phyloP scores from a whole-genome alignment of 2,888 invertebrate species.

The Strigamia maritima region DNA sequence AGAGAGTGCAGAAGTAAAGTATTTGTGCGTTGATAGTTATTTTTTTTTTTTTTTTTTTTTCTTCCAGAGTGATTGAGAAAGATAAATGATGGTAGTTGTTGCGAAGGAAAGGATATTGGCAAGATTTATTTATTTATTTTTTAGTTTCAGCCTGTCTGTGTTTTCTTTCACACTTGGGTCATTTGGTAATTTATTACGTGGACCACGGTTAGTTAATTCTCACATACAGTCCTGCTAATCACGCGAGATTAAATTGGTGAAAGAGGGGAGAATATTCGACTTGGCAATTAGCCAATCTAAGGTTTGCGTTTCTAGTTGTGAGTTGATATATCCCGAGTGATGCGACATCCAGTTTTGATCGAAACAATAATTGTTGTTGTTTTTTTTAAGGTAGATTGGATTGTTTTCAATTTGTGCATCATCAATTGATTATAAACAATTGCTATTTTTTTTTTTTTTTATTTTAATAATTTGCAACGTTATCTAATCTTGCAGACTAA shows the following conservation, averaged over 20 bases:
- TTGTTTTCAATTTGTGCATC: too few species aligned
- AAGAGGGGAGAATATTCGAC: background rate
- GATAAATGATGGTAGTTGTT: background rate
- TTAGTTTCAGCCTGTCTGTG: background rate
- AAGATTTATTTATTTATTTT: background rate
- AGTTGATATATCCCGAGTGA: too few species aligned
- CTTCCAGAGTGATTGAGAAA: background rate
- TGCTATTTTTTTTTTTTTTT: too few species aligned
- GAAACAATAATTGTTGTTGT: too few species aligned
- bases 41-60: background rate
- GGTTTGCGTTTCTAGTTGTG: background rate
- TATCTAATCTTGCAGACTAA: too few species aligned
- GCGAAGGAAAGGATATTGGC: background rate
- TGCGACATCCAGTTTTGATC: background rate
- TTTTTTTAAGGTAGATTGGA: too few species aligned
- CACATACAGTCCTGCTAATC: slow-evolving; percentile 21
- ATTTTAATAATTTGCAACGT: too few species aligned
- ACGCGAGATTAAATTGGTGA: slow-evolving; percentile 21
- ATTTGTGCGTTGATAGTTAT: slow-evolving; percentile 3
- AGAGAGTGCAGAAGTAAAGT: background rate
- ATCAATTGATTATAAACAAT: too few species aligned
- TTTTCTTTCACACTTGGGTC: slow-evolving; percentile 20
- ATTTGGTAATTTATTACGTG: slow-evolving; percentile 8
- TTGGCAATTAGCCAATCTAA: slow-evolving; percentile 10
- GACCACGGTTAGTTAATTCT: slow-evolving; percentile 28